Conservation (phyloP, 2,888 invertebrate genomes). For the Neoscelio sp. region DNA sequence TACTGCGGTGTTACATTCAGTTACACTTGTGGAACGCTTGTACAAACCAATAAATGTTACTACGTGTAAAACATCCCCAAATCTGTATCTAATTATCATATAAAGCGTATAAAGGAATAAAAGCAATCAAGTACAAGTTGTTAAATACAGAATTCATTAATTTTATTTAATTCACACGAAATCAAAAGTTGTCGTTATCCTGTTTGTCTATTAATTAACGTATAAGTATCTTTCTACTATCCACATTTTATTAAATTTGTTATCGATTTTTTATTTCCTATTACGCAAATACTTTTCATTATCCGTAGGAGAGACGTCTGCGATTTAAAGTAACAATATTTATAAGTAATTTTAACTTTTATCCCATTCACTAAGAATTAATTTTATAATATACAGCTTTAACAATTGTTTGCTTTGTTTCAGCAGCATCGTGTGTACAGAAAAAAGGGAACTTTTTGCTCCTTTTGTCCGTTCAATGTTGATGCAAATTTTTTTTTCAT, state of each 20-base stretch:
- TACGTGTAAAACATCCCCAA: background rate
- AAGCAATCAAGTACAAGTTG: too few relatives aligned
- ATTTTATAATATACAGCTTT: slow-evolving; percentile 17
- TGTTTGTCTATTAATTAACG: too few relatives aligned
- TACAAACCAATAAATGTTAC: slow-evolving; percentile 1
- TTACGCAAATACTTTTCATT: too few relatives aligned
- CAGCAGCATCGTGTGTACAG: background rate
- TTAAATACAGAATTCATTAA: too few relatives aligned
- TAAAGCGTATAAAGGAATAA: background rate
- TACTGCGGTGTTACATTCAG: slow-evolving; percentile 70
- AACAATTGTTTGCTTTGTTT: slow-evolving; percentile 24
- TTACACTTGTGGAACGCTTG: slow-evolving; percentile 68
- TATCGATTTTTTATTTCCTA: too few relatives aligned
- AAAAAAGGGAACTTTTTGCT: slow-evolving; percentile 19
- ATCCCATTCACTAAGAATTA: slow-evolving; percentile 8
- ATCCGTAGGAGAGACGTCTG: too few relatives aligned
- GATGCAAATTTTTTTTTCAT: slow-evolving; percentile 45
- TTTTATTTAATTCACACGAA: too few relatives aligned
- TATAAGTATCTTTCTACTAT: too few relatives aligned
- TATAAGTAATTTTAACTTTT: slow-evolving; percentile 9
- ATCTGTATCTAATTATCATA: slow-evolving; percentile 26
- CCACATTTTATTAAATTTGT: too few relatives aligned
- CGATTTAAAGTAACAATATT: slow-evolving; percentile 17
- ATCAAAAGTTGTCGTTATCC: too few relatives aligned
- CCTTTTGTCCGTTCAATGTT: slow-evolving; percentile 34